These are phyloP conservation scores for Aricia agestis DNA, from an alignment of 1,140 invertebrate genomes.

Conservation along the genomic window DNA sequence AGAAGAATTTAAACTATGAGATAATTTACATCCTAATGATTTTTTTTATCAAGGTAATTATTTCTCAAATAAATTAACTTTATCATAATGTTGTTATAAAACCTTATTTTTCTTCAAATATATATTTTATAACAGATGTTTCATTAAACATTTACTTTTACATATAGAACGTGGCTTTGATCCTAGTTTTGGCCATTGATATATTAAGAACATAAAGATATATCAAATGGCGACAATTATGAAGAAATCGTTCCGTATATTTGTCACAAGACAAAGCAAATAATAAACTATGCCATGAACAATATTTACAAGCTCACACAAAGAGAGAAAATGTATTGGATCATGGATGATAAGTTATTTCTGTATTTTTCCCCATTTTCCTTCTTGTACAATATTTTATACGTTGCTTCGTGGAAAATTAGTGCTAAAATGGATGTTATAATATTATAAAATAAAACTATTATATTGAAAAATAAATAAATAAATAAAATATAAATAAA, in stretches of 20 bases:
- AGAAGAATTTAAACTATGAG: no score
- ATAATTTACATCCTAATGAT: no score
- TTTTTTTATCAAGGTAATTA: no score
- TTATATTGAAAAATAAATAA: no score
- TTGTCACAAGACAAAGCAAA: slow-evolving; percentile 15
- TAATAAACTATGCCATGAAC: slow-evolving; percentile 12
- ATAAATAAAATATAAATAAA: no score
- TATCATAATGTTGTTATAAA: no score
- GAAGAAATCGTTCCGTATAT: slow-evolving; percentile 6
- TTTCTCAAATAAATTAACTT: no score
- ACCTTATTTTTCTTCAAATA: no score
- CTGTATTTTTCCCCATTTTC: slow-evolving; percentile 8
- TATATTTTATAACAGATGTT: no score
- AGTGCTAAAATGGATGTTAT: background rate
- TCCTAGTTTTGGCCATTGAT: no score
- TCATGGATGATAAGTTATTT: slow-evolving; percentile 16
- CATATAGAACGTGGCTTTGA: no score
- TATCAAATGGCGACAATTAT: slow-evolving; percentile 16
- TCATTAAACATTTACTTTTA: no score
- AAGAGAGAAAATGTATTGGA: slow-evolving; percentile 14
- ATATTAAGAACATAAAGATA: background rate
- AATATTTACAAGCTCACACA: slow-evolving; percentile 15
- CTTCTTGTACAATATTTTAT: background rate
- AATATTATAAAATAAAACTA: background rate
- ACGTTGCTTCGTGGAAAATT: slow-evolving; percentile 1